Conservation (phyloP, 1,140 invertebrate species). For the Sitophilus oryzae region DNA sequence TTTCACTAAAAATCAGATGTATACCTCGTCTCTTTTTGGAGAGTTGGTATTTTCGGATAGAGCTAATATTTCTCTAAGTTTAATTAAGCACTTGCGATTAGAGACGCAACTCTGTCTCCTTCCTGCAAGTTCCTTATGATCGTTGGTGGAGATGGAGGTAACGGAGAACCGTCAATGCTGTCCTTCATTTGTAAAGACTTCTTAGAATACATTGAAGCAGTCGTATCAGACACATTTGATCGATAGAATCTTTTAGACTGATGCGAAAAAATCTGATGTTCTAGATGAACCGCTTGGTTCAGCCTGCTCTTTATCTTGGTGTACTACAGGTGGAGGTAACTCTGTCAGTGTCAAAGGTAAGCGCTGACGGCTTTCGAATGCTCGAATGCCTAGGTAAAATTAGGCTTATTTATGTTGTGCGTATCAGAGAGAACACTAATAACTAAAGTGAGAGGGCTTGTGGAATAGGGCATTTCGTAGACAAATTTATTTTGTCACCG, state of each 20-base stretch:
- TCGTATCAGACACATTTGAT: conserved; percentile 28
- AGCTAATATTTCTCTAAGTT: conserved; percentile 37
- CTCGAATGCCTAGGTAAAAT: conserved; percentile 33
- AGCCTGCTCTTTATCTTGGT: conserved; percentile 6
- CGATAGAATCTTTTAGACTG: conserved; percentile 29
- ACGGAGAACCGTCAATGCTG: not conserved
- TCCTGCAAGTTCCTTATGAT: not conserved
- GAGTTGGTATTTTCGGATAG: conserved; percentile 42
- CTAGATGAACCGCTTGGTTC: conserved; percentile 1
- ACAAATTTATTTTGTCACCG: too few relatives aligned
- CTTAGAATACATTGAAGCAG: conserved; percentile 31
- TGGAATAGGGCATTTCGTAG: too few relatives aligned
- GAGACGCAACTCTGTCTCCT: not conserved
- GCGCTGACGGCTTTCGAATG: conserved; percentile 37
- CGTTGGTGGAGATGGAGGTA: not conserved
- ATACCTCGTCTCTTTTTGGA: conserved; percentile 52
- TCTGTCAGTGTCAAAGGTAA: conserved; percentile 30
- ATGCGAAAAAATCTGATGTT: conserved; percentile 29
- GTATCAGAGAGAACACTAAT: too few relatives aligned
- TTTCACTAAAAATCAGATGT: conserved; percentile 43
- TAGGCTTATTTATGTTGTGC: conserved; percentile 27
- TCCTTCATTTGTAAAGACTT: conserved; percentile 24
- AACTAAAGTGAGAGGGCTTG: too few relatives aligned
- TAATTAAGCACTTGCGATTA: conserved; percentile 28
- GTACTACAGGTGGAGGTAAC: conserved; percentile 17